Percentiles rank a stretch among this genome's conserved stretches.
Evolutionary conservation across 2,113 vertebrate species (phyloP).

Genomic region (Porphyrio hochstetteri): DNA sequence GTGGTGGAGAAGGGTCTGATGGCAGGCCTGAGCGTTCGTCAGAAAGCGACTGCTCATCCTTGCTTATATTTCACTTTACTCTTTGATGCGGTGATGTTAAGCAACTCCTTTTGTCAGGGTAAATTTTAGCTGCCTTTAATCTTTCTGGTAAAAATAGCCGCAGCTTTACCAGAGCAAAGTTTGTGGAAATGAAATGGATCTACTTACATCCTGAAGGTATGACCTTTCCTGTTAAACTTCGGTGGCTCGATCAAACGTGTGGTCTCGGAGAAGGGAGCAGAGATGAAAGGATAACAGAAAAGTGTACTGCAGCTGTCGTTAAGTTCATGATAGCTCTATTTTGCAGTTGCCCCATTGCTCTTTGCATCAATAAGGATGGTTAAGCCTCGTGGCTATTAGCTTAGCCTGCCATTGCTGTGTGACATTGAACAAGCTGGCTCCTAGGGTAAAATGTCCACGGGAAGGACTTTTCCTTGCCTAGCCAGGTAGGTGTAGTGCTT

Average conservation of each 20-base stretch:
- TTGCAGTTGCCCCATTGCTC: neutral
- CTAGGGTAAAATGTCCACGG: neutral
- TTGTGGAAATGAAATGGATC: neutral
- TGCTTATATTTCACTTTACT: neutral
- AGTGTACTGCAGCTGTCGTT: neutral
- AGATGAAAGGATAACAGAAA: neutral
- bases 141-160: slow-evolving; percentile 53
- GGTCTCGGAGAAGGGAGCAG: neutral
- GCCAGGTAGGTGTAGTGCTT: slow-evolving; percentile 22
- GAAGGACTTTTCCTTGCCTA: neutral
- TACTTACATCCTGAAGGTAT: neutral
- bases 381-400: neutral
- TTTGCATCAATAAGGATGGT: neutral
- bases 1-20: neutral
- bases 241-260: neutral
- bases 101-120: slow-evolving; percentile 40
- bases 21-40: neutral
- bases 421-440: neutral
- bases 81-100: slow-evolving; percentile 39
- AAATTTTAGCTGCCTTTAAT: slow-evolving; percentile 50
- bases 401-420: neutral
- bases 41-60: neutral
- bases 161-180: neutral
- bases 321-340: neutral
- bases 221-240: neutral